Conservation (phyloP, 1,140 invertebrate genomes). For the Neodiprion pinetum region DNA sequence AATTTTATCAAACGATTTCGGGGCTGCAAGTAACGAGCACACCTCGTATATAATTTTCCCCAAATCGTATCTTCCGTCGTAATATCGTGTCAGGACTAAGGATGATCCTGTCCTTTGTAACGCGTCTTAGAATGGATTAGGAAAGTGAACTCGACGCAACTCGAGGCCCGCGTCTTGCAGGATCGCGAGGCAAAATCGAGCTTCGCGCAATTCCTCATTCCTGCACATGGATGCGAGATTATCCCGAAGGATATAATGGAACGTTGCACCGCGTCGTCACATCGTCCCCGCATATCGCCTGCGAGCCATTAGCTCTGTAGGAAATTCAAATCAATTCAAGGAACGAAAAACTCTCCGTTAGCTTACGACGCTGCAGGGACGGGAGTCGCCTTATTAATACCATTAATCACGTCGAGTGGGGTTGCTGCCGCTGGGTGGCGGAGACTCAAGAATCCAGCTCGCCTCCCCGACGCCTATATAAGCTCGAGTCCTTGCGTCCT, state of each 20-base stretch:
- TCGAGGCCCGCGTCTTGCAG: too few species aligned
- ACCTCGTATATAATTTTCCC: neutral
- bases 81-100: neutral
- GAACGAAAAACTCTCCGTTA: neutral
- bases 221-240: too few species aligned
- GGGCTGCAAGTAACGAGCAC: neutral
- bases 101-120: neutral
- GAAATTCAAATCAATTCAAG: slow-evolving; percentile 1
- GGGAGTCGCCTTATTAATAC: slow-evolving; percentile 39
- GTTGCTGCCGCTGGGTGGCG: neutral
- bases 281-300: too few species aligned
- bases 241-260: too few species aligned
- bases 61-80: neutral
- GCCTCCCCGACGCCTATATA: slow-evolving; percentile 23
- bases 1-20: too few species aligned
- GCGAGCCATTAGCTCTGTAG: neutral
- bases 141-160: neutral
- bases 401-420: slow-evolving; percentile 42
- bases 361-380: slow-evolving; percentile 17
- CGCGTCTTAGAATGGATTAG: neutral
- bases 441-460: slow-evolving; percentile 31
- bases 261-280: too few species aligned
- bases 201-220: too few species aligned
- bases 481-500: neutral
- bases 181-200: too few species aligned